Conservation (phyloP, 1,140 invertebrate species). For the Conopomorpha cramerella region DNA sequence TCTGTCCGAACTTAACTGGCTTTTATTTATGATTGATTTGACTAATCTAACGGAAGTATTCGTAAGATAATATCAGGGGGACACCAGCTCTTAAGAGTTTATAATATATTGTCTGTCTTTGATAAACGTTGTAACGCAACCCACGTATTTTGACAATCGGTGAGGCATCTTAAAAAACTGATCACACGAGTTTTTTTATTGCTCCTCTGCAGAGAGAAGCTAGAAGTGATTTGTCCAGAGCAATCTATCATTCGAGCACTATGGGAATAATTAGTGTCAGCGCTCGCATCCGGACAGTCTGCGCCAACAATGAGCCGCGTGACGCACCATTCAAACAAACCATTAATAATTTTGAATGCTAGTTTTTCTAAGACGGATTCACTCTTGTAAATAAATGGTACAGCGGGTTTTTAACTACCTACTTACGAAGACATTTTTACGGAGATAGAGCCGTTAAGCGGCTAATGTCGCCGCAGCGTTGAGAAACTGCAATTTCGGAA, state of each 20-base stretch:
- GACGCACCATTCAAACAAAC: conserved; percentile 49
- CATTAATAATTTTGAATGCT: conserved; percentile 51
- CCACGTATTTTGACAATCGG: conserved; percentile 30
- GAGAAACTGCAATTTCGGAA: conserved; percentile 8
- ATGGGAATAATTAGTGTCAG: conserved; percentile 55
- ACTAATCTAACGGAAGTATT: conserved; percentile 25
- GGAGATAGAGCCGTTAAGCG: conserved; percentile 12
- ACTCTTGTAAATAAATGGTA: conserved; percentile 49
- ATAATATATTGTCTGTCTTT: conserved; percentile 33
- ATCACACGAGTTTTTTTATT: conserved; percentile 40
- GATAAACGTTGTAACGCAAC: conserved; percentile 23
- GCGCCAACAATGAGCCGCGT: conserved; percentile 40
- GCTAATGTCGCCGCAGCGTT: conserved; percentile 14
- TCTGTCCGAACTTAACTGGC: no score
- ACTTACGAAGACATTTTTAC: conserved; percentile 46
- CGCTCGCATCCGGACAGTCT: conserved; percentile 37
- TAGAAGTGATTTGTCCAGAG: conserved; percentile 49
- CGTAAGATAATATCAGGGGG: conserved; percentile 22
- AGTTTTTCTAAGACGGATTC: conserved; percentile 45
- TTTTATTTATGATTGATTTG: no score
- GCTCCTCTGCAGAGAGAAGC: conserved; percentile 21
- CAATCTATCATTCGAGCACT: conserved; percentile 52
- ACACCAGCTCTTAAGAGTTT: conserved; percentile 14
- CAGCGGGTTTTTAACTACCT: conserved; percentile 46
- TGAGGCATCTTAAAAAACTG: conserved; percentile 32